Base-by-base conservation (phyloP, 2,113 vertebrate genomes). In the Acrocephalus arundinaceus region DNA sequence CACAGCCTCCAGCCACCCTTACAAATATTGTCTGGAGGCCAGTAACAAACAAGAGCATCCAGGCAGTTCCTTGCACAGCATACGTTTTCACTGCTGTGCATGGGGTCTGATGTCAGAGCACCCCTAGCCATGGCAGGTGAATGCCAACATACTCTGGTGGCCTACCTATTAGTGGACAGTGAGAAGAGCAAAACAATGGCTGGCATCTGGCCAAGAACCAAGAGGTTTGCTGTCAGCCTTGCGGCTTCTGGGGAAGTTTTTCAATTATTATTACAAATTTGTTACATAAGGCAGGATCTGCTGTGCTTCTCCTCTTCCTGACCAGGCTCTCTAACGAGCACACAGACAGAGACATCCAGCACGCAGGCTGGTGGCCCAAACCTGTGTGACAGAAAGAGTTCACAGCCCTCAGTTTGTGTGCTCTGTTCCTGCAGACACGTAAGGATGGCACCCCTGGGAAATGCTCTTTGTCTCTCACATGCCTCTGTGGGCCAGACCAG, bases 71-170 rank as follows among this genome's bases (percentile, higher is more conserved):
- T 39, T 31, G 20, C 17, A 5, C 0, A 1, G 20, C 14, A 10
- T 0, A 2, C 11, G 5, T 14, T 11, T 15, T 27, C 20, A 6
- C 30, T 52, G 5, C 15, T 1, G 1, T 0, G 1, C 12, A 0
- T 8, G 10, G 23, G 14, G 6, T 59, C 46, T 55, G 18, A 30
- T 33, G 30, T 23, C 17, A 24, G 37, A 31, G 13, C 22, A 65
- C 31, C 24, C 20, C 23, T 7, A 13, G 15, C 3, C 0, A 13
- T 11, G 16, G 30, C 31, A 27, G 11, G 33, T 46, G 27, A 94
- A 30, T 21, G 6, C 27, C 18, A 58, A 2, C 12, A 9, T 16
- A 5, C 11, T 46, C 10, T n/a, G 10, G 22, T 24, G 28, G 7
- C 15, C 87, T 41, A 41, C 49, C 15, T 24, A 4, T 7, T 31